Evolutionary conservation across 2,797 vertebrate species (phyloP).

Genomic region (Spea hammondii): DNA sequence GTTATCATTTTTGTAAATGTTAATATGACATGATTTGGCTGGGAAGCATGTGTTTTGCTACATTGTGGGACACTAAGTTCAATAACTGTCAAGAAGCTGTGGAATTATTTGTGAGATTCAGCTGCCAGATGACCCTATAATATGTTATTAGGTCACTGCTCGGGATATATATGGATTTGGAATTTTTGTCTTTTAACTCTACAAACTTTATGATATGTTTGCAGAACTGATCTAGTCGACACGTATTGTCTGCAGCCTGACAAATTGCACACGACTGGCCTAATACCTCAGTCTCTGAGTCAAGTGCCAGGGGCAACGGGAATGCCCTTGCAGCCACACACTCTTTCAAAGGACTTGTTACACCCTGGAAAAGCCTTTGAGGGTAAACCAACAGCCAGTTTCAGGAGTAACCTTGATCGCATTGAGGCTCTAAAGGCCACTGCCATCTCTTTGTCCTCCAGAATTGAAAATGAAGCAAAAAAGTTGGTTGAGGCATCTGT

Average conservation of each 20-base stretch:
- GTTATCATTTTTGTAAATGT: no score
- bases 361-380: slow-evolving; percentile 45
- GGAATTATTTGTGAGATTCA: no score
- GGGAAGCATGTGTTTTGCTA: no score
- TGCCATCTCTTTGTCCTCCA: slow-evolving; percentile 87
- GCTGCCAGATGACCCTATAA: no score
- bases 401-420: slow-evolving; percentile 78
- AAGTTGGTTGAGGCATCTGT: slow-evolving; percentile 80
- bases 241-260: slow-evolving; percentile 71
- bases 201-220: slow-evolving; percentile 38
- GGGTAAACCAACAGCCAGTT: slow-evolving; percentile 63
- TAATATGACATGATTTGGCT: no score
- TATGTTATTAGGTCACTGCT: no score
- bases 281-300: slow-evolving; percentile 54
- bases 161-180: no score
- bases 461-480: slow-evolving; percentile 88
- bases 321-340: slow-evolving; percentile 78
- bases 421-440: slow-evolving; percentile 92
- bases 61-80: no score
- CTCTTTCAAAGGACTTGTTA: slow-evolving; percentile 67
- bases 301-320: slow-evolving; percentile 66
- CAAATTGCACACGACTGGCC: slow-evolving; percentile 65
- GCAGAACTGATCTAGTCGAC: slow-evolving; percentile 77
- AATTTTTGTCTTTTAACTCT: no score
- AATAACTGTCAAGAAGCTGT: no score